Conservation (phyloP, 2,113 vertebrate genomes). For the Lepus timidus region DNA sequence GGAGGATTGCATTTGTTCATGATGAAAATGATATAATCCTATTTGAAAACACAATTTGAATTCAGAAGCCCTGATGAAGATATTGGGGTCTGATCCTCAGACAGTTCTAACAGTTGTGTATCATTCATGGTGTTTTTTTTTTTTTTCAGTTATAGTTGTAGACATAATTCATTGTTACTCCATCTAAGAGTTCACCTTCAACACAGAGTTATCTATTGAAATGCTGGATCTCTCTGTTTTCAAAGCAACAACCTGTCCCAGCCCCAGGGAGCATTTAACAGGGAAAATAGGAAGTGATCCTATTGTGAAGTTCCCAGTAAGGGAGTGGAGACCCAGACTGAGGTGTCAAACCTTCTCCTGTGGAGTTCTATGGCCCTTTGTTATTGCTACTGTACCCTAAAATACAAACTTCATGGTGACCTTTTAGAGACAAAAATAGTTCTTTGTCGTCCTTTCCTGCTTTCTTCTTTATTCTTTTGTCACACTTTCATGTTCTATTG, state of each 20-base stretch:
- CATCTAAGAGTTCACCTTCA: neutral
- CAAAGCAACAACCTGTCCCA: neutral
- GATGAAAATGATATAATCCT: neutral
- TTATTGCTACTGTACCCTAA: slow-evolving; percentile 41
- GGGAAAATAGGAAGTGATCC: neutral
- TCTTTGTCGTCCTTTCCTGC: slow-evolving; percentile 61
- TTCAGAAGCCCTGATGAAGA: neutral
- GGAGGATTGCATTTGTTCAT: neutral
- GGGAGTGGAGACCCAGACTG: fast-evolving
- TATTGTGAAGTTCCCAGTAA: neutral
- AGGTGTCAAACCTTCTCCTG: neutral
- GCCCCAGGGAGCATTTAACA: neutral
- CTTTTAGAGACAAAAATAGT: slow-evolving; percentile 79
- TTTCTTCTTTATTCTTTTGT: slow-evolving; percentile 77
- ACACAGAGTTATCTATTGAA: neutral
- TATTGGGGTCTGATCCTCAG: neutral
- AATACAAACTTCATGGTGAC: slow-evolving; percentile 72
- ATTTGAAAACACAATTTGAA: neutral
- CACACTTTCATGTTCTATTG: slow-evolving; percentile 75
- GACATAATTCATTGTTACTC: neutral
- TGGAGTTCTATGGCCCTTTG: slow-evolving; percentile 42
- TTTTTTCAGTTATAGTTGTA: neutral
- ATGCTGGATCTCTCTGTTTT: neutral
- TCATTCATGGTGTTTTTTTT: neutral
- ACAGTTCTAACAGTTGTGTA: neutral